Conservation (phyloP, 1,140 invertebrate species). For the Brachionus paranguensis region DNA sequence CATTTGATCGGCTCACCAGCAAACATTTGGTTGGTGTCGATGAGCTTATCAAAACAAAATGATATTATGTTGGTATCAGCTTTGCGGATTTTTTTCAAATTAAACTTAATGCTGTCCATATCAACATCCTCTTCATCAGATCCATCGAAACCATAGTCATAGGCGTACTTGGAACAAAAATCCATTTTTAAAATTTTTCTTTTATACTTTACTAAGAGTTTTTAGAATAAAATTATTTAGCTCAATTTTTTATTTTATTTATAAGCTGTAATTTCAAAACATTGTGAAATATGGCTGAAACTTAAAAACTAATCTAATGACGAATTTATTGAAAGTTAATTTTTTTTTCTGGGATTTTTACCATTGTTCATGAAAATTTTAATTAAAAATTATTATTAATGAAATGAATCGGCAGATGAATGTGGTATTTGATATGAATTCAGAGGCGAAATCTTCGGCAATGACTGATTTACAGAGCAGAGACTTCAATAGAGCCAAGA, state of each 20-base stretch:
- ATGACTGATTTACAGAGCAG: neutral
- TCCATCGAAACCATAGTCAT: constrained; percentile 18
- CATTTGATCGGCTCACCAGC: constrained; percentile 15
- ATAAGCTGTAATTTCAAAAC: no score
- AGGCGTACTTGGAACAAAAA: constrained; percentile 23
- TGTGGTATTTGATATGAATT: neutral
- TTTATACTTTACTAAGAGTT: no score
- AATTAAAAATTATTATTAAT: no score
- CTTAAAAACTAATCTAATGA: no score
- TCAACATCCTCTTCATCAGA: neutral
- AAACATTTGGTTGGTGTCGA: neutral
- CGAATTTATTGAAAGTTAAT: no score
- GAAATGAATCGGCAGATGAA: neutral
- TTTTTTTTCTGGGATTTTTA: no score
- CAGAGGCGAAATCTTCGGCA: neutral
- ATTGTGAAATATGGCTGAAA: no score
- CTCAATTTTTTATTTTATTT: no score
- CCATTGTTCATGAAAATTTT: no score
- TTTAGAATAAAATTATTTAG: no score
- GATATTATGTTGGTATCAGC: constrained; percentile 34
- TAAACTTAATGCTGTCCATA: neutral
- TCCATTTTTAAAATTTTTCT: constrained; percentile 13
- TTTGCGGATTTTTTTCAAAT: neutral
- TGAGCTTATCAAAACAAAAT: neutral
- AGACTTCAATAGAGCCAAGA: neutral